Conservation (phyloP, 2,113 vertebrate species). For the Podocnemis expansa region DNA sequence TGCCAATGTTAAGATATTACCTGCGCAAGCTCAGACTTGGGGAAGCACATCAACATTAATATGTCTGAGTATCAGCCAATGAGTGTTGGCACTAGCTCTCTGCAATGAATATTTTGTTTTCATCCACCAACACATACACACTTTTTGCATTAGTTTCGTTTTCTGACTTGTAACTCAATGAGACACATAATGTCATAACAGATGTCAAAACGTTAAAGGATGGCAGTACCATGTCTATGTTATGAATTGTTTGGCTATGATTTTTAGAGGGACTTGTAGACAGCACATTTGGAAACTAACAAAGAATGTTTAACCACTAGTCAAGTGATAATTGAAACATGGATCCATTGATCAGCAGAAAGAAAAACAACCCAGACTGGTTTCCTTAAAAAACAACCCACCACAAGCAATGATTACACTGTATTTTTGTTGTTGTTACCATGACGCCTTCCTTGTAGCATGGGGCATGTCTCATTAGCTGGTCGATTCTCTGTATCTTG, state of each 20-base stretch:
- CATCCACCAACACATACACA: background rate
- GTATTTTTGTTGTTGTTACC: background rate
- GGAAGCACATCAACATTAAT: background rate
- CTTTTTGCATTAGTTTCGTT: constrained; percentile 5
- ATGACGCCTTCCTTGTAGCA: background rate
- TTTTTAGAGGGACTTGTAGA: background rate
- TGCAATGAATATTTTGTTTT: constrained; percentile 41
- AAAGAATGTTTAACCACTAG: background rate
- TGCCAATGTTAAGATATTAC: background rate
- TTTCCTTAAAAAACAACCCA: background rate
- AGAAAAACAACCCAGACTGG: background rate
- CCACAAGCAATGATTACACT: background rate
- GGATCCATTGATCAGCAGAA: background rate
- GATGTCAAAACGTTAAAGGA: background rate
- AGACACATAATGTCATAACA: background rate
- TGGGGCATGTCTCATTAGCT: too few relatives aligned
- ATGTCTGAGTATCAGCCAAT: background rate
- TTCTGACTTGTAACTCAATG: background rate
- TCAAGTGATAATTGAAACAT: background rate
- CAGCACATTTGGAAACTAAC: background rate
- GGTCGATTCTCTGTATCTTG: too few relatives aligned
- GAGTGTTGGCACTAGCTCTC: background rate
- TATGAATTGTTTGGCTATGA: background rate
- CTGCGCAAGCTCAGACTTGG: constrained; percentile 32
- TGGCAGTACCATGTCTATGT: background rate